Evolutionary conservation across 2,888 invertebrate species (phyloP), one percentile per base, ranked within the genome.

Genomic region (Acleris holmiana): DNA sequence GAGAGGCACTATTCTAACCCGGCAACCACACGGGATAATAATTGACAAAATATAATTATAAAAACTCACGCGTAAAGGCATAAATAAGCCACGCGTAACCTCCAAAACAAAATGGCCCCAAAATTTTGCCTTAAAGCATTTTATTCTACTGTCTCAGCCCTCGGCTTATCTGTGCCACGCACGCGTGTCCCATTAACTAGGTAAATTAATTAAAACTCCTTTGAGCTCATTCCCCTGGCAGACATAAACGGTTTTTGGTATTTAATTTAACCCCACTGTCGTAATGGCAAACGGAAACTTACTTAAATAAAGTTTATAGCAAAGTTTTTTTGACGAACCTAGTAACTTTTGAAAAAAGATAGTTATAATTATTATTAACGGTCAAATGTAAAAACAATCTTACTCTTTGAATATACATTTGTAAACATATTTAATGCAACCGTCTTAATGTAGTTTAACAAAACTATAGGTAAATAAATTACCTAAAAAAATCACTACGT

Each of bases 201-300:
- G 48, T 47, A 61, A 61, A 61, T 54, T 61, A 61, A 61, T 61
- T 61, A 61, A 61, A 61, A 61, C 54, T 61, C 61, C 35, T 54
- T 61, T 35, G 54, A 54, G 47, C 21, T 21, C 17, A 10, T 47
- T 41, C 48, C 61, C 48, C 23, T 61, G 48, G 48, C 40, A 61
- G 48, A 25, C 47, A 53, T 61, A 61, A 61, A 54, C 53, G 53
- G 51, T 60, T 61, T 61, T 61, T 48, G 53, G 47, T 40, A 49
- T 61, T 61, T 40, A 23, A 23, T 13, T 41, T 23, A 61, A 61
- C 40, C 40, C 54, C 7, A 21, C 21, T 54, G 23, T 55, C 40
- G 55, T 21, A 40, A 21, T 19, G 40, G 44, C n/a, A 17, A 17
- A n/a, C 17, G 6, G n/a, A 6, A 17, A 44, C 44, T 7, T 13